These are phyloP conservation scores for Lasioglossum oenotherae DNA, from an alignment of 2,888 invertebrate genomes.

Conservation along the genomic window DNA sequence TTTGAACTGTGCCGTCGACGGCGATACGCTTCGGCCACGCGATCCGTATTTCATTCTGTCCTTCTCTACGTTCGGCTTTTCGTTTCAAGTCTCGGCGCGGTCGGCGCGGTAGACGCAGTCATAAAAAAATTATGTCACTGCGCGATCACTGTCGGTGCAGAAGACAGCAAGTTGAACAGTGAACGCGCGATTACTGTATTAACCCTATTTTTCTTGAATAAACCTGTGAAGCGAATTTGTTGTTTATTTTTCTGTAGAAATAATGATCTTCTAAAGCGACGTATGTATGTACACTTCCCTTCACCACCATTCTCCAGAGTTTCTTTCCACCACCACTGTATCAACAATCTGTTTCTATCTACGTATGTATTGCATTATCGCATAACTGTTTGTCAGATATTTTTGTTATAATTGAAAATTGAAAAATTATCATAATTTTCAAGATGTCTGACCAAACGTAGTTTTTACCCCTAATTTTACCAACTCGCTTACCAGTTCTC, in stretches of 20 bases:
- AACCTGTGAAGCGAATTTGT: not conserved
- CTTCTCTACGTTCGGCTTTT: too few species aligned
- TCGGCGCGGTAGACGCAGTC: too few species aligned
- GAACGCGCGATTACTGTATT: not conserved
- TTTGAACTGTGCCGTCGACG: too few species aligned
- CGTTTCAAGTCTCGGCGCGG: too few species aligned
- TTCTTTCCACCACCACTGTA: not conserved
- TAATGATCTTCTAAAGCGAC: not conserved
- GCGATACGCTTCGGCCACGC: too few species aligned
- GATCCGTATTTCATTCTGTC: too few species aligned
- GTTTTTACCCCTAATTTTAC: not conserved
- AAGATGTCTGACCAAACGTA: not conserved
- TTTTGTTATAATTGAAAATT: too few species aligned
- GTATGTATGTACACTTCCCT: too few species aligned
- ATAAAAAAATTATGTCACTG: too few species aligned
- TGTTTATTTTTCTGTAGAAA: not conserved
- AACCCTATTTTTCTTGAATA: slow-evolving; percentile 1
- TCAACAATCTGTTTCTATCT: not conserved
- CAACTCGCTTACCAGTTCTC: not conserved
- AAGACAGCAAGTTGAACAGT: too few species aligned
- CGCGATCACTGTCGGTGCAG: too few species aligned
- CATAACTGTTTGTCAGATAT: not conserved
- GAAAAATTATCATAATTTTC: not conserved
- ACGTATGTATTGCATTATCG: not conserved
- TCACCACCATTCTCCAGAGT: not conserved